A percentile compares a stretch with the other conserved stretches of the same genome.
Conservation (phyloP, 2,888 invertebrate species). For the Tubulanus polymorphus region DNA sequence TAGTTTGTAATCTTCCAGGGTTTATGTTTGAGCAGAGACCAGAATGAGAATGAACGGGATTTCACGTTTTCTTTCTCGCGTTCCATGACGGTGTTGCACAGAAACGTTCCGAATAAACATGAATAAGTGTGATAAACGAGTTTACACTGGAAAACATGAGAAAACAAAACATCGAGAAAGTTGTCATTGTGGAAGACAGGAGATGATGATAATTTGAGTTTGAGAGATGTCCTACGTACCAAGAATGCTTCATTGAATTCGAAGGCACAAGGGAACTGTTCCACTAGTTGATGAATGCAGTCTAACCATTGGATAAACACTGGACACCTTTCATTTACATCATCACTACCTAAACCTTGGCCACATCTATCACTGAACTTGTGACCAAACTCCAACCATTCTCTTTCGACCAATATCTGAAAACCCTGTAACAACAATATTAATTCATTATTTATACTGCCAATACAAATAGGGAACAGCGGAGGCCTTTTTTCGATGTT, state of each 20-base stretch:
- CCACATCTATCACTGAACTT: slow-evolving; percentile 93
- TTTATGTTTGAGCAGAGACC: slow-evolving; percentile 71
- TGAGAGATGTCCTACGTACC: slow-evolving; percentile 69
- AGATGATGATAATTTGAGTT: no score
- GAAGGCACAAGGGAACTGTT: slow-evolving; percentile 88
- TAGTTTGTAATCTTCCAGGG: slow-evolving; percentile 77
- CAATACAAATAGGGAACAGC: no score
- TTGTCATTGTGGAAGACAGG: not conserved
- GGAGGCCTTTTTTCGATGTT: no score
- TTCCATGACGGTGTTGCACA: slow-evolving; percentile 67
- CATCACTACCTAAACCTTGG: slow-evolving; percentile 63
- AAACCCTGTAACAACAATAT: slow-evolving; percentile 69
- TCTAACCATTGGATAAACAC: slow-evolving; percentile 98
- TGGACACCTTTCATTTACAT: slow-evolving; percentile 92
- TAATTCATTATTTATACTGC: not conserved
- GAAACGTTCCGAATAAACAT: slow-evolving; percentile 93
- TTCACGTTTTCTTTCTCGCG: slow-evolving; percentile 31
- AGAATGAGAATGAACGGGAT: slow-evolving; percentile 69
- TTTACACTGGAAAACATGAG: slow-evolving; percentile 69
- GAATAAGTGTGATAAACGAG: slow-evolving; percentile 93
- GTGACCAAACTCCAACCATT: slow-evolving; percentile 97
- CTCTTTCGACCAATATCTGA: slow-evolving; percentile 85
- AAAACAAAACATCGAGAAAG: not conserved
- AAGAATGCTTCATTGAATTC: slow-evolving; percentile 91
- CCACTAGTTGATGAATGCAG: slow-evolving; percentile 84